A percentile compares a stretch with the other conserved stretches of the same genome.
These are phyloP conservation scores for Cristatella mucedo DNA, from an alignment of 2,888 invertebrate species.

Conservation along the genomic window DNA sequence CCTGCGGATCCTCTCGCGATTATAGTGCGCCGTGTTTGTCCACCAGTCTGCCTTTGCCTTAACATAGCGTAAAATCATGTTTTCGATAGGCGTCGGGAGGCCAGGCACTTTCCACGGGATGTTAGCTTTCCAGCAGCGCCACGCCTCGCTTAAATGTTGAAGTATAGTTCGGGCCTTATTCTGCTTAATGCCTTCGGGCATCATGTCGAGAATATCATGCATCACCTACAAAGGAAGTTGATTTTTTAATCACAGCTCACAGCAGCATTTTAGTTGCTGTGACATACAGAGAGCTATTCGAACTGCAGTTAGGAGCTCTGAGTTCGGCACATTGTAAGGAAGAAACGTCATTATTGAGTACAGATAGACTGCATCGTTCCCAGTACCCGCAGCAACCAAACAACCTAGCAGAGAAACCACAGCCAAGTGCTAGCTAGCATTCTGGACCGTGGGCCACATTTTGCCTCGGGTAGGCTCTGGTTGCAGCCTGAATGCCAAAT, in stretches of 20 bases:
- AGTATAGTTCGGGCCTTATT: constrained; percentile 97
- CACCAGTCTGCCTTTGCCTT: constrained; percentile 99
- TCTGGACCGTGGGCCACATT: too few species aligned
- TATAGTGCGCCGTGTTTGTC: constrained; percentile 99
- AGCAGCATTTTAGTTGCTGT: too few species aligned
- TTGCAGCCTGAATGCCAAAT: too few species aligned
- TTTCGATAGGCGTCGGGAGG: constrained; percentile 94
- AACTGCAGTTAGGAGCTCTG: too few species aligned
- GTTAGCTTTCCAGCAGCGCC: constrained; percentile 98
- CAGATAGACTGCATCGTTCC: too few species aligned
- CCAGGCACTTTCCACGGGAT: constrained; percentile 99
- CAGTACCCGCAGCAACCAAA: too few species aligned
- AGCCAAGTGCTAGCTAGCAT: too few species aligned
- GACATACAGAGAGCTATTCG: too few species aligned
- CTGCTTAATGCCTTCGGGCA: constrained; percentile 99
- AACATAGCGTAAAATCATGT: constrained; percentile 98
- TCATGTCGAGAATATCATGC: constrained; percentile 99
- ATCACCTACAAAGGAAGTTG: constrained; percentile 39
- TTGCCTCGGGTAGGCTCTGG: too few species aligned
- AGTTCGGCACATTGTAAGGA: too few species aligned
- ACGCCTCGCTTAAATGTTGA: constrained; percentile 96
- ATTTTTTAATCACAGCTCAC: background rate
- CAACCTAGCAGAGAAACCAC: too few species aligned
- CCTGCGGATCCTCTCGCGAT: constrained; percentile 88
- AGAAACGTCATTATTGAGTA: too few species aligned